Evolutionary conservation across 2,888 invertebrate species (phyloP).

Genomic region (Zygogramma bicolorata): DNA sequence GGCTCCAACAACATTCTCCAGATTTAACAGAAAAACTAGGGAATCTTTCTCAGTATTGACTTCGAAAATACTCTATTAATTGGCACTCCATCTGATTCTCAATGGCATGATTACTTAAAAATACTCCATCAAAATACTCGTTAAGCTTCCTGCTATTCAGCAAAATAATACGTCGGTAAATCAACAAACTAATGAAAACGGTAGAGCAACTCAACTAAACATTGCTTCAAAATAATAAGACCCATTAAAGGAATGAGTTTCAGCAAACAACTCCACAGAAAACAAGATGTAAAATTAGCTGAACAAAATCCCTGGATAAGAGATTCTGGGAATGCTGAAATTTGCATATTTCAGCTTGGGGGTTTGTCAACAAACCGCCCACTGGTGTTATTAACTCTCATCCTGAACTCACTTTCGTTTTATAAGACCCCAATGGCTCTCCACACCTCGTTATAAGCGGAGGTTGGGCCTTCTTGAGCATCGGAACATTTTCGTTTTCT

Average conservation of each 20-base stretch:
- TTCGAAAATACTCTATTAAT: too few relatives aligned
- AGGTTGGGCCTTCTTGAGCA: too few relatives aligned
- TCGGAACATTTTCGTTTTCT: too few relatives aligned
- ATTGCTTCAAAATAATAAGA: constrained; percentile 27
- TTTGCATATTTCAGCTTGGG: constrained; percentile 47
- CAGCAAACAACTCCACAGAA: constrained; percentile 40
- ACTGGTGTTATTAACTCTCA: neutral
- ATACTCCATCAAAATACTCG: neutral
- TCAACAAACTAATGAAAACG: constrained; percentile 27
- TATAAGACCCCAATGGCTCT: neutral
- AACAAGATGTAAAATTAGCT: constrained; percentile 53
- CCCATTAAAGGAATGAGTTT: constrained; percentile 37
- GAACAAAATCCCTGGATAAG: constrained; percentile 48
- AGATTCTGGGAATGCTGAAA: constrained; percentile 47
- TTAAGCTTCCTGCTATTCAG: constrained; percentile 15
- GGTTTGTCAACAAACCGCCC: constrained; percentile 9
- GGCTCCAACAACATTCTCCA: too few relatives aligned
- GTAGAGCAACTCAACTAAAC: constrained; percentile 24
- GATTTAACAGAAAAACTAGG: too few relatives aligned
- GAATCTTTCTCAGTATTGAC: too few relatives aligned
- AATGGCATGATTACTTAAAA: neutral
- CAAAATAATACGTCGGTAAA: constrained; percentile 17
- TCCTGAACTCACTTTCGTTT: neutral
- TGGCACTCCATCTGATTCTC: too few relatives aligned
- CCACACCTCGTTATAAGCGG: neutral